A percentile compares a stretch with the other conserved stretches of the same genome.
Conservation (phyloP, 2,797 vertebrate species). For the Pseudomugil tenellus region DNA sequence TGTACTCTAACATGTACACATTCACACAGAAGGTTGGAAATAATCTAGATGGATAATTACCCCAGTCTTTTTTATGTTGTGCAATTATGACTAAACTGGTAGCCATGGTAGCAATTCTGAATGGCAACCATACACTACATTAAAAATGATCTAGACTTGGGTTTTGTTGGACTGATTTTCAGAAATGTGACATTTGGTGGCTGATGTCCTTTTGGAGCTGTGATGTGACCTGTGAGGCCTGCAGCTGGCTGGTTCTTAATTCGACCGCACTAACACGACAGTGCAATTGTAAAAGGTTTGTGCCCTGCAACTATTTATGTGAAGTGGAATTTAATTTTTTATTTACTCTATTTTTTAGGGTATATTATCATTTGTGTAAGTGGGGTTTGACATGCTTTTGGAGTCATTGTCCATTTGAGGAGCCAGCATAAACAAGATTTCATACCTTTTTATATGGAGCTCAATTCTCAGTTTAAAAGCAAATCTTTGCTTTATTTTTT, state of each 20-base stretch:
- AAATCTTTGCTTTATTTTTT: background rate
- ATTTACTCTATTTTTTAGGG: background rate
- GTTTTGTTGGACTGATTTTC: background rate
- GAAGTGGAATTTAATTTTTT: background rate
- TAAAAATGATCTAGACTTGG: background rate
- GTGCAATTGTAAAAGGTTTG: background rate
- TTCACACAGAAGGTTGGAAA: background rate
- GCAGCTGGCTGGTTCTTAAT: background rate
- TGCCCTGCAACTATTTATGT: background rate
- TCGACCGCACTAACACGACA: background rate
- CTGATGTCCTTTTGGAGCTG: background rate
- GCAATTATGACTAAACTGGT: constrained; percentile 16
- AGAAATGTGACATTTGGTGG: background rate
- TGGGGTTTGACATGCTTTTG: background rate
- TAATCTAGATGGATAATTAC: constrained; percentile 22
- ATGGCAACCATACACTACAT: background rate
- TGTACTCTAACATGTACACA: background rate
- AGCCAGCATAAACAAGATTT: background rate
- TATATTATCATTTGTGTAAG: background rate
- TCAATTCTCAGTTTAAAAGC: background rate
- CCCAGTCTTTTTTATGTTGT: constrained; percentile 24
- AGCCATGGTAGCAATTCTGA: constrained; percentile 30
- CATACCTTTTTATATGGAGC: background rate
- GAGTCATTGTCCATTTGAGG: background rate
- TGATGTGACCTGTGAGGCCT: background rate